Percentiles rank a stretch among this genome's conserved stretches.
These are phyloP conservation scores for Drosophila conformis DNA, from an alignment of 2,888 invertebrate species.

Conservation along the genomic window DNA sequence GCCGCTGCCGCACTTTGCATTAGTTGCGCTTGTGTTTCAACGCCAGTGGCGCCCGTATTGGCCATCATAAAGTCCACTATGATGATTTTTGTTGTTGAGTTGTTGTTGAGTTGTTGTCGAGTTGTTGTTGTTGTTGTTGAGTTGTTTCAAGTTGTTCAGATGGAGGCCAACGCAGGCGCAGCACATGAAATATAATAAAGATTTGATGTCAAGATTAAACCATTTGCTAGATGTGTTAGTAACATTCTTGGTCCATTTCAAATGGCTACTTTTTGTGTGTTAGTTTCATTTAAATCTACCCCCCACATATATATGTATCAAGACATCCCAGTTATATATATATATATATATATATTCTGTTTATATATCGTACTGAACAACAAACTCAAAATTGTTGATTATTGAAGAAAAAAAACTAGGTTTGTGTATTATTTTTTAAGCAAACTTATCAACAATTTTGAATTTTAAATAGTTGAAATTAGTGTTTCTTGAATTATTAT, in stretches of 20 bases:
- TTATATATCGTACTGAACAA: background rate
- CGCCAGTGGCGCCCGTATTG: slow-evolving; percentile 82
- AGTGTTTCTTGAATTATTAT: background rate
- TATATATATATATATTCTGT: background rate
- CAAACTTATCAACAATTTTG: background rate
- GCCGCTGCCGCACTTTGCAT: slow-evolving; percentile 80
- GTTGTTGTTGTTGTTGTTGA: slow-evolving; percentile 15
- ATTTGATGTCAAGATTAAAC: slow-evolving; percentile 79
- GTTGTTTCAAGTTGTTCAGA: slow-evolving; percentile 17
- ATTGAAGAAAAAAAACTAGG: background rate
- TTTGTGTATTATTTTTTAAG: too few relatives aligned
- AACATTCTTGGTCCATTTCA: background rate
- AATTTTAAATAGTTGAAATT: background rate
- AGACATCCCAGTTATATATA: background rate
- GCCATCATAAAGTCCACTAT: slow-evolving; percentile 85
- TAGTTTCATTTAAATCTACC: background rate
- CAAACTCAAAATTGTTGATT: background rate
- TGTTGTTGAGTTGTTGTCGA: slow-evolving; percentile 16
- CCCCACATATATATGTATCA: background rate
- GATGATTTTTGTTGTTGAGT: slow-evolving; percentile 14
- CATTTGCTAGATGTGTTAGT: slow-evolving; percentile 75
- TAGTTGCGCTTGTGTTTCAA: slow-evolving; percentile 80
- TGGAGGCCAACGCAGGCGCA: slow-evolving; percentile 65
- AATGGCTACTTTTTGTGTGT: slow-evolving; percentile 6
- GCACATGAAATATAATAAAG: slow-evolving; percentile 60